Base-by-base conservation (phyloP, 2,888 invertebrate species). In the Germaria angustata region DNA sequence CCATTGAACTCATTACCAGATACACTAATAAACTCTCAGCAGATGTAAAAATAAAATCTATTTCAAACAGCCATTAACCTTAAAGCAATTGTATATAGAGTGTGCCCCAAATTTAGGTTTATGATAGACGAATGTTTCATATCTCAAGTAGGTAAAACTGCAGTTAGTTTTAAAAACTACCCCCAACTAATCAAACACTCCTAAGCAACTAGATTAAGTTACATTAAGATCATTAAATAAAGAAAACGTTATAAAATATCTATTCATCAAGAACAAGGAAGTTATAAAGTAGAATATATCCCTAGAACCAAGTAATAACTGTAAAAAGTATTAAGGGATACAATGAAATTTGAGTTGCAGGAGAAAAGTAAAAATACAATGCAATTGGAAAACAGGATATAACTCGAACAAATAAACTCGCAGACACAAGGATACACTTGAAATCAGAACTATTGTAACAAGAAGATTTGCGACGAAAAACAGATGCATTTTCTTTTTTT, bases 321-420 rank as follows among this genome's bases (percentile, higher is more conserved):
- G 78, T 78, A 78, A 78, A 78, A 20, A n/a, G 39, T 49, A 32
- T 68, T 59, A 39, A 57, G 66, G 76, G 66, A 68, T 32, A 65
- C 39, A 78, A 49, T 22, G 78, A 65, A 78, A 78, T 78, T 41
- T 65, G 71, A 78, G 78, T 65, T 39, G 39, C 55, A 55, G 28
- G 57, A 66, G 55, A 34, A 46, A 13, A 51, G n/a, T 28, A n/a
- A 41, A 36, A 75, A 66, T 28, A 46, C 17, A 57, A 69, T 22
- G 65, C 15, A 44, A 65, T 51, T 49, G 22, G 24, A 66, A 65
- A 76, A 66, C 69, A 71, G 71, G 71, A 81, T 69, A 76, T 49
- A 53, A 44, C 20, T 24, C 32, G 63, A 41, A 22, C 51, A 53
- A 73, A 72, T 17, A 61, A 51, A 24, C n/a, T 20, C 55, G 13